Evolutionary conservation across 2,888 invertebrate genomes (phyloP), one percentile per base, ranked within the genome.

Genomic region (Hirtodrosophila alboralis): DNA sequence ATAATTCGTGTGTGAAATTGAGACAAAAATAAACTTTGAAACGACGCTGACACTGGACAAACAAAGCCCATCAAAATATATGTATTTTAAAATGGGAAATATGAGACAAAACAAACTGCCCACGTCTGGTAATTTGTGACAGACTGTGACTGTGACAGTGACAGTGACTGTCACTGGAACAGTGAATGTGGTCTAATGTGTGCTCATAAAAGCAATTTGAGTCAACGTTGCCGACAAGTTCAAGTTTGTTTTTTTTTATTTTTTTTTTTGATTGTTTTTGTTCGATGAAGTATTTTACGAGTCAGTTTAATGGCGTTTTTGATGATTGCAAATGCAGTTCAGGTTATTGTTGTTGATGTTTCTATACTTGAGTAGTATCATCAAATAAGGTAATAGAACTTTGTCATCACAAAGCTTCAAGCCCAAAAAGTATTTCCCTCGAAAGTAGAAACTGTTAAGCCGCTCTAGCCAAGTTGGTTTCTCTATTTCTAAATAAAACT

Each of bases 251-350:
- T 21, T 31, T 7, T 43, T 43, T 14, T 13, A 9, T 12, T 45
- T 41, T 16, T 54, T 51, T 49, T 38, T 38, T 18, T 48, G 23
- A 44, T 26, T 27, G 23, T 18, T 52, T 51, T 59, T 64, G 18
- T 49, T 56, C 8, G 60, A 57, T 70, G 18, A 4, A 4, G 36
- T 31, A 16, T 21, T 33, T 58, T 48, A 45, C 4, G 28, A 52
- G 27, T 34, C 45, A 51, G 40, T 52, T 52, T 38, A 27, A 31
- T 53, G 44, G 34, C 10, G 67, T 43, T 60, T 56, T 67, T 69
- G 16, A 75, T 63, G n/a, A n/a, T 18, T 18, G 18, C 4, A 18
- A 18, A 18, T 18, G 18, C 18, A 18, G 5, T 5, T 4, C 1
- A 18, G 18, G 3, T 18, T 18, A 18, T 18, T 18, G 18, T 18